Base-by-base conservation (phyloP, 2,797 vertebrate genomes). In the Notolepis coatsorum region DNA sequence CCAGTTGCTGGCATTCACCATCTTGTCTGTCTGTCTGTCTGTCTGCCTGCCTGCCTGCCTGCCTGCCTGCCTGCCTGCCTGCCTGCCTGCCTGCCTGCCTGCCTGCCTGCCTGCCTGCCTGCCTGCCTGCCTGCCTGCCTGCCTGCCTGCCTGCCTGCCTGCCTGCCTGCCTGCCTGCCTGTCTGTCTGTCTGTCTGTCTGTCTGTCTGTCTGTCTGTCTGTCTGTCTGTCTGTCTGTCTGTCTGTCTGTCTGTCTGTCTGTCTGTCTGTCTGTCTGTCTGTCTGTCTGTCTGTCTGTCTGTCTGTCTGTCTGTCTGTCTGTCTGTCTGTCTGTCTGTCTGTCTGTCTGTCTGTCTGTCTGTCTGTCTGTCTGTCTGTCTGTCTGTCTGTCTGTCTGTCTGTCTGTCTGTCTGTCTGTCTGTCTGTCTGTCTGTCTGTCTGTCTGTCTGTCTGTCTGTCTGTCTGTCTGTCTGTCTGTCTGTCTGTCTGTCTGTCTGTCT, bases 1-100 rank as follows among this genome's bases (percentile, higher is more conserved):
- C 76, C 80, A 79, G 77, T 84, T 80, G 80, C 66, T 27, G 8
- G 53, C 5, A 7, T 70, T 80, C 68, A 69, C 75, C 70, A 55
- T 76, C 46, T 21, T 73, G 25, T 30, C 12, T 25, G 1, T 2
- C n/a, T 31, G 64, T 50, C n/a, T 72, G 61, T 52, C 31, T 66
- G 69, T 76, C 65, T 49, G 65, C 69, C 73, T 52, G 63, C 56
- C 61, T 74, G 66, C 3, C 58, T 21, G 55, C 20, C 33, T 43
- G 5, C 47, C 39, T 45, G 13, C 49, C 21, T 25, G 10, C 10
- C 13, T 50, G 31, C 33, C 13, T 49, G 21, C 7, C 33, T 30
- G 9, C 25, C 27, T 21, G 45, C 7, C 39, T 25, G 24, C n/a
- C 66, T 56, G 48, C 59, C 68, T 59, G 30, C 21, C 54, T 17